Percentiles rank a stretch among this genome's conserved stretches.
phyloP scores from a whole-genome alignment of 2,888 invertebrate species.

The Arge pagana region DNA sequence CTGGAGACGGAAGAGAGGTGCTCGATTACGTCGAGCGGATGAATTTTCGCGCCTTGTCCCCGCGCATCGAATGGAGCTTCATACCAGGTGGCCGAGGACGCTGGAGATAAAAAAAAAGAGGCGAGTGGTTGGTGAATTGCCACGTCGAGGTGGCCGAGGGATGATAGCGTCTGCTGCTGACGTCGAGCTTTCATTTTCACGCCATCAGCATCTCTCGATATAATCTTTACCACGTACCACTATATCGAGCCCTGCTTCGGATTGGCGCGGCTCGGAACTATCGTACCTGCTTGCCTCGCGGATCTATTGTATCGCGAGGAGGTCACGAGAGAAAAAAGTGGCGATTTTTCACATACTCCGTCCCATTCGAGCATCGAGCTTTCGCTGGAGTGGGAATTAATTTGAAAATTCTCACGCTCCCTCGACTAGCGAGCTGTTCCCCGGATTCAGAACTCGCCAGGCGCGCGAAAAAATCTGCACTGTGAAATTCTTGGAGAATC shows the following conservation, averaged over 20 bases:
- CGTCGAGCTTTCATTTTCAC: constrained; percentile 42
- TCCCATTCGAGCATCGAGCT: no score
- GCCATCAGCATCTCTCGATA: constrained; percentile 48
- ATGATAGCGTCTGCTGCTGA: constrained; percentile 40
- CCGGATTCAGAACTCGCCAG: no score
- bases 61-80: constrained; percentile 13
- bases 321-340: constrained; percentile 17
- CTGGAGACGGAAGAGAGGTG: constrained; percentile 4
- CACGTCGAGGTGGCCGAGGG: constrained; percentile 2
- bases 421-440: no score
- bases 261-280: constrained; percentile 15
- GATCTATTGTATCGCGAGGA: constrained; percentile 41
- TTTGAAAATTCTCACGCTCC: no score
- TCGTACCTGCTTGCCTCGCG: constrained; percentile 42
- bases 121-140: constrained; percentile 13
- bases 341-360: no score
- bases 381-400: no score
- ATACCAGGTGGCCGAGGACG: no score
- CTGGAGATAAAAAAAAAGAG: no score
- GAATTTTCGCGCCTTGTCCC: no score
- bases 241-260: constrained; percentile 12
- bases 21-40: constrained; percentile 11
- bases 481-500: no score
- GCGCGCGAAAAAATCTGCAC: no score
- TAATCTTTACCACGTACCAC: constrained; percentile 45